Percentiles rank a stretch among this genome's conserved stretches.
These are phyloP conservation scores for Rhabdornis inornatus DNA, from an alignment of 2,113 vertebrate species.

Conservation along the genomic window DNA sequence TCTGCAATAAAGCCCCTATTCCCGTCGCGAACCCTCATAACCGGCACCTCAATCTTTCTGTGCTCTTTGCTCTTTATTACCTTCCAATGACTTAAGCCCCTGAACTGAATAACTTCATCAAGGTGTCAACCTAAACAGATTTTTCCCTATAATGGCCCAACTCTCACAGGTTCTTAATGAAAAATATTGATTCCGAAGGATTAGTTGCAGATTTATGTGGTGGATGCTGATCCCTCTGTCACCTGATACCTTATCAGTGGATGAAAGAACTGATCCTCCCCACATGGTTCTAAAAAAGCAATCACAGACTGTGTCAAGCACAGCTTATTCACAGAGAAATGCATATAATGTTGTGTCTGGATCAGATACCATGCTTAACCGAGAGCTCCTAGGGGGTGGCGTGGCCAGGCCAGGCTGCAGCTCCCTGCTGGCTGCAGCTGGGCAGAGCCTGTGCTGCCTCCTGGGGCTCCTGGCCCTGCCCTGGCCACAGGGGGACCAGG, in stretches of 20 bases:
- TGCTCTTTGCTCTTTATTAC: conserved; percentile 81
- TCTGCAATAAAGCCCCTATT: conserved; percentile 51
- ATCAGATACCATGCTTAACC: conserved; percentile 37
- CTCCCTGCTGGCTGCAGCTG: background rate
- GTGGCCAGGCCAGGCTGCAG: background rate
- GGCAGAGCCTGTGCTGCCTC: background rate
- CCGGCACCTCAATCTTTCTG: conserved; percentile 51
- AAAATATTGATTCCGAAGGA: conserved; percentile 86
- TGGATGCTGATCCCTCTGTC: conserved; percentile 79
- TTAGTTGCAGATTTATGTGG: conserved; percentile 86
- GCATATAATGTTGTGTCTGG: conserved; percentile 59
- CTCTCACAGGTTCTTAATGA: conserved; percentile 85
- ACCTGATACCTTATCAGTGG: conserved; percentile 78
- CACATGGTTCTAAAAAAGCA: conserved; percentile 71
- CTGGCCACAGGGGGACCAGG: background rate
- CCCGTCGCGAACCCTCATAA: conserved; percentile 55
- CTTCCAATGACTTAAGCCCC: conserved; percentile 80
- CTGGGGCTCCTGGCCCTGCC: background rate
- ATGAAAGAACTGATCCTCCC: conserved; percentile 70
- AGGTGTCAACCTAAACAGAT: conserved; percentile 86
- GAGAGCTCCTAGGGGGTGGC: background rate
- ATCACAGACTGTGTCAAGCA: conserved; percentile 67
- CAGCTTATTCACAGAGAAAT: conserved; percentile 71
- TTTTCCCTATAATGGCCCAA: conserved; percentile 80
- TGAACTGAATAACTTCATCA: conserved; percentile 86